Base-by-base conservation (phyloP, 2,113 vertebrate species). In the Aphyosemion australe region DNA sequence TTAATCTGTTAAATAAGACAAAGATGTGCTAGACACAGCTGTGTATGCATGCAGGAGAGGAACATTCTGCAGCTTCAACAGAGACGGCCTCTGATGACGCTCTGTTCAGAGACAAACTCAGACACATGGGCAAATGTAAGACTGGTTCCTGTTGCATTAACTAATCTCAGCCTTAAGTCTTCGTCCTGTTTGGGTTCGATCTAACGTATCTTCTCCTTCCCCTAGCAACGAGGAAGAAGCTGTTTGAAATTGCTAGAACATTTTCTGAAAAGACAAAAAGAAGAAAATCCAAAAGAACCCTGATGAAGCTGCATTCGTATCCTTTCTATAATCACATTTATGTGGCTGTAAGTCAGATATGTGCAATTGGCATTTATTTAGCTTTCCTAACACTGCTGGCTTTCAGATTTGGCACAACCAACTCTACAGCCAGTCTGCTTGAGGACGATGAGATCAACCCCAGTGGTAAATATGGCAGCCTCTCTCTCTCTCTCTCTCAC, bases 101-200 rank as follows among this genome's bases (percentile, higher is more conserved):
- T 85, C 92, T 96, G 88, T 99, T 99, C 92, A 93, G 96, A 90
- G 97, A 98, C 93, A 99, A 97, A 86, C 85, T 99, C 78, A 98
- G 96, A 82, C 97, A 96, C 93, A 99, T 99, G 97, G 97, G 97
- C 1, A 99, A 99, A 92, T 98, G 97, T 98, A 91, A 96, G 96
- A 57, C 1, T 19, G 12, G 12, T 49, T 54, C 46, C 56, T 16
- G 8, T 34, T 48, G 10, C 8, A 18, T 12, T 1, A 46, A n/a
- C 8, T 16, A 19, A 10, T 9, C n/a, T 4, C 12, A 37, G 4
- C 6, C 8, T 13, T 3, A 14, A 9, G 4, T 50, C n/a, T 37
- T 45, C 26, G 8, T 37, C 16, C 6, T 0, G 4, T 58, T 14
- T 31, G 3, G n/a, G 6, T 46, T 14, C 65, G 15, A 31, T 47